A percentile compares a stretch with the other conserved stretches of the same genome.
These are phyloP conservation scores for Semibalanus balanoides DNA, from an alignment of 1,140 invertebrate genomes.

Conservation along the genomic window DNA sequence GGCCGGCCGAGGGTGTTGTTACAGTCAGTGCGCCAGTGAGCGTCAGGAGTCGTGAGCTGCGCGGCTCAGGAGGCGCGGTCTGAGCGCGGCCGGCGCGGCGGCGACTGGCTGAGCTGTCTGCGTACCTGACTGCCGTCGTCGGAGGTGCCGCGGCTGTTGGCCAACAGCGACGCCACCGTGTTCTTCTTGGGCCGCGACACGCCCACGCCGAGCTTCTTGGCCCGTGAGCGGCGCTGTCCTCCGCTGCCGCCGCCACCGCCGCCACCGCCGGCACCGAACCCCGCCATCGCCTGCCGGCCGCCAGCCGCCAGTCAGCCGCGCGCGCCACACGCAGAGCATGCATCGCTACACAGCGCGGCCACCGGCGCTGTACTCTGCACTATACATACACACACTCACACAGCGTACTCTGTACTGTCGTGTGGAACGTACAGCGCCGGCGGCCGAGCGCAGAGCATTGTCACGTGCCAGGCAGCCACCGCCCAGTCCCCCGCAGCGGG, in stretches of 20 bases:
- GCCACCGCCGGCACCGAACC: slow-evolving; percentile 46
- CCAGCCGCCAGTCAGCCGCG: background rate
- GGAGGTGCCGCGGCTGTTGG: slow-evolving; percentile 42
- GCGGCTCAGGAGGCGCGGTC: too few relatives aligned
- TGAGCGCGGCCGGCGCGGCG: too few relatives aligned
- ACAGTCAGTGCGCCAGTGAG: too few relatives aligned
- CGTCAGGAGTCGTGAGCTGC: too few relatives aligned
- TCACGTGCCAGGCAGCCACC: too few relatives aligned
- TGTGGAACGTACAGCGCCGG: too few relatives aligned
- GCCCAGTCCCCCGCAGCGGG: too few relatives aligned
- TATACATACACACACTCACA: background rate
- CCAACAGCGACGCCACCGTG: slow-evolving; percentile 69
- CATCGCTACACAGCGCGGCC: background rate
- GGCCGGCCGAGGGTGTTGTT: too few relatives aligned
- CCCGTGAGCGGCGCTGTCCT: slow-evolving; percentile 18
- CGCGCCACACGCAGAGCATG: background rate
- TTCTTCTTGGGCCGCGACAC: slow-evolving; percentile 82
- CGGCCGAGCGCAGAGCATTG: too few relatives aligned
- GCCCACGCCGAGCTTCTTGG: slow-evolving; percentile 58
- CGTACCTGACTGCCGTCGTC: background rate
- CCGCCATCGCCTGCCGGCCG: background rate
- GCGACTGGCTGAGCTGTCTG: too few relatives aligned
- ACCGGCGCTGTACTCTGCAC: background rate
- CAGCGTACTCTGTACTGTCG: too few relatives aligned
- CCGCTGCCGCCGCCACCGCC: slow-evolving; percentile 28